These are phyloP conservation scores for Apis cerana DNA, from an alignment of 1,140 invertebrate genomes.

Conservation along the genomic window DNA sequence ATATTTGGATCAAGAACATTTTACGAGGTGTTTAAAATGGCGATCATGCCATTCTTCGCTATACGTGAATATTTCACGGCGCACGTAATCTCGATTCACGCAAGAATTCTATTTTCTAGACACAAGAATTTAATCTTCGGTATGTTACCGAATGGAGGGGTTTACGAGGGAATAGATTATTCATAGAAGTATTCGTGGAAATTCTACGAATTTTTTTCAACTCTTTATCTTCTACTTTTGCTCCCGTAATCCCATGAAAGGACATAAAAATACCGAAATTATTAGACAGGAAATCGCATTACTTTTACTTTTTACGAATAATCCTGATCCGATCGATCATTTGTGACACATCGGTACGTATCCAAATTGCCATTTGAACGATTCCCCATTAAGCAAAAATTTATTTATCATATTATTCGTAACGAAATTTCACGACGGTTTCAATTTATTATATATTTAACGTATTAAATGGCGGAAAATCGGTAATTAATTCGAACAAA, in stretches of 20 bases:
- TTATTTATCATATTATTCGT: too few relatives aligned
- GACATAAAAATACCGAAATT: too few relatives aligned
- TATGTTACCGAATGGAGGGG: background rate
- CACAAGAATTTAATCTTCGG: background rate
- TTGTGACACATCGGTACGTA: too few relatives aligned
- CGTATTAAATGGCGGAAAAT: background rate
- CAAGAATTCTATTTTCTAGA: background rate
- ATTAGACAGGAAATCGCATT: too few relatives aligned
- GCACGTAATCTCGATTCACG: background rate
- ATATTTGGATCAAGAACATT: background rate
- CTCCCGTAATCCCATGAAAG: too few relatives aligned
- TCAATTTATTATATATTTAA: background rate
- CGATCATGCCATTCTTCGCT: background rate
- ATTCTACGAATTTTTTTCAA: background rate
- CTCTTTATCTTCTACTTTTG: too few relatives aligned
- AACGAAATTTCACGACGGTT: background rate
- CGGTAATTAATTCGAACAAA: background rate
- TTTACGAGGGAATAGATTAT: background rate
- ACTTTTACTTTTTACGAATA: too few relatives aligned
- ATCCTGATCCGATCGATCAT: too few relatives aligned
- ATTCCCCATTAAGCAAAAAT: too few relatives aligned
- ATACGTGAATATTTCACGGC: background rate
- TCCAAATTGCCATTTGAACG: too few relatives aligned
- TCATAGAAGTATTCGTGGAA: background rate
- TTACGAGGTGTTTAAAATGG: background rate